These are phyloP conservation scores for Rhinoderma darwinii DNA, from an alignment of 2,113 vertebrate species.

Conservation along the genomic window DNA sequence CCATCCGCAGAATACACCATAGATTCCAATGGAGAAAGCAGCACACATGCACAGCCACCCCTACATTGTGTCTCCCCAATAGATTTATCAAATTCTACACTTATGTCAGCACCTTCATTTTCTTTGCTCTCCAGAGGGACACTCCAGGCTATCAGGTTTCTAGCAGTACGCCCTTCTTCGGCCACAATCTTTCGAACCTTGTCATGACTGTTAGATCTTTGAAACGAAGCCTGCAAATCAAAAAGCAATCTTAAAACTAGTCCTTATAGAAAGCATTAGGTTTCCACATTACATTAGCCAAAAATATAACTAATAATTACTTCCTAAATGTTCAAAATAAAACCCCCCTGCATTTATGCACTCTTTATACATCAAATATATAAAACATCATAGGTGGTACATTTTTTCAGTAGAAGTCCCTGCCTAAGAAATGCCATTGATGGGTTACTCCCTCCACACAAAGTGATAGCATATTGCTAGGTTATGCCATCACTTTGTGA, in stretches of 20 bases:
- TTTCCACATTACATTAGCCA: too few relatives aligned
- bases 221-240: slow-evolving; percentile 86
- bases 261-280: background rate
- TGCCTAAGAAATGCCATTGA: too few relatives aligned
- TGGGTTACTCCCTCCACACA: too few relatives aligned
- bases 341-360: too few relatives aligned
- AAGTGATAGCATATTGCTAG: too few relatives aligned
- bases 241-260: background rate
- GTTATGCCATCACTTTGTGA: too few relatives aligned
- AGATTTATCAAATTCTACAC: background rate
- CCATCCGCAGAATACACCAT: too few relatives aligned
- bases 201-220: slow-evolving; percentile 96
- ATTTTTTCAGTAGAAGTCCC: too few relatives aligned
- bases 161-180: slow-evolving; percentile 93
- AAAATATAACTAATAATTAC: too few relatives aligned
- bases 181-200: slow-evolving; percentile 97
- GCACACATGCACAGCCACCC: background rate
- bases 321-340: too few relatives aligned
- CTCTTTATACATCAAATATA: too few relatives aligned
- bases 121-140: slow-evolving; percentile 94
- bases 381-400: too few relatives aligned
- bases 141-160: slow-evolving; percentile 96
- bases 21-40: background rate
- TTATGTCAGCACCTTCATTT: slow-evolving; percentile 81
- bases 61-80: background rate